Evolutionary conservation across 2,888 invertebrate genomes (phyloP), one percentile per base, ranked within the genome.

Genomic region (Amphipyra tragopoginis): DNA sequence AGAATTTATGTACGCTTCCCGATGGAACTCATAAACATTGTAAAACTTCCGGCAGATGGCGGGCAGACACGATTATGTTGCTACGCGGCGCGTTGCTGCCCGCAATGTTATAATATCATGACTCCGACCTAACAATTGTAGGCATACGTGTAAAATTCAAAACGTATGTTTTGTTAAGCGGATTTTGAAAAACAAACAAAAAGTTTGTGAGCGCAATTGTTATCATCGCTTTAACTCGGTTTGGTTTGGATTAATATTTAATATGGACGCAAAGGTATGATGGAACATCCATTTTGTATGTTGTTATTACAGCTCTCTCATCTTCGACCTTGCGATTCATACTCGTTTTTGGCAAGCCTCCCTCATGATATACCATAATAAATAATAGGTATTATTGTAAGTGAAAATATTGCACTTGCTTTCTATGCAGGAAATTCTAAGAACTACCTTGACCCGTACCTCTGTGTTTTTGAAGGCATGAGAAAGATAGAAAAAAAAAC

Each of bases 11-110:
- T 85, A 86, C 87, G 88, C 88, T 91, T 90, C 87, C 93, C 92
- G 87, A 91, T 91, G 90, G 87, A 87, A 87, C 90, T 91, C 91
- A 93, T 93, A 93, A 93, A 93, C 92, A 92, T 91, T 92, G 92
- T 90, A 93, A 90, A 93, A 92, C 91, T 92, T 93, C 93, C 93
- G 93, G 90, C 91, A 92, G 90, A 91, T 92, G 92, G 91, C 87
- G 86, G 84, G 85, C 88, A 89, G 82, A 80, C 79, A 79, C 85
- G 92, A 91, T 91, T 90, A 91, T 91, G 87, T 86, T 83, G 79
- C 84, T 80, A 73, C 73, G 75, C 77, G 60, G 71, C 57, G 57
- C 65, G 44, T 26, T 51, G 59, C 49, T 63, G 58, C 66, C 72
- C 66, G 60, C 68, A 75, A 72, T 56, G 77, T 79, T 77, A 78